phyloP scores from a whole-genome alignment of 2,797 vertebrate species.

The Sciurus vulgaris region DNA sequence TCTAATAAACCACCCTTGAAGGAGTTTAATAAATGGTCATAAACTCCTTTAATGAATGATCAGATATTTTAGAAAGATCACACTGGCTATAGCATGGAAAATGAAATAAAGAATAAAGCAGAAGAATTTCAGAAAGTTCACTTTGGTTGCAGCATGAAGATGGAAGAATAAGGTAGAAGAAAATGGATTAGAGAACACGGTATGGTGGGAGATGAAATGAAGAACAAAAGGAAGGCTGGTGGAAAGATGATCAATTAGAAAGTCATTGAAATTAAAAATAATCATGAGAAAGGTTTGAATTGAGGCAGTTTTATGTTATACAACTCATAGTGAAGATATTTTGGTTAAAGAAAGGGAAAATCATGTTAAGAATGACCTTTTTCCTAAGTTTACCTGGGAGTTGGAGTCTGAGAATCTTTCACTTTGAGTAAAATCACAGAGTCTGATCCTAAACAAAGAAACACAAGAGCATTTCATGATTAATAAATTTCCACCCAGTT shows the following conservation, averaged over 20 bases:
- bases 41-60: slow-evolving; percentile 13
- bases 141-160: not conserved
- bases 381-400: slow-evolving; percentile 90
- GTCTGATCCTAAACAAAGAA: slow-evolving; percentile 90
- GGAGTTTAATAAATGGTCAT: slow-evolving; percentile 13
- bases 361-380: slow-evolving; percentile 50
- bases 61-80: slow-evolving; percentile 27
- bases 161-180: not conserved
- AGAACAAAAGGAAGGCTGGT: slow-evolving; percentile 25
- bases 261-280: slow-evolving; percentile 51
- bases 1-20: slow-evolving; percentile 14
- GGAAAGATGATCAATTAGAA: not conserved
- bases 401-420: slow-evolving; percentile 91
- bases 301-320: slow-evolving; percentile 11
- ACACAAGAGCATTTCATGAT: slow-evolving; percentile 67
- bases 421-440: slow-evolving; percentile 96
- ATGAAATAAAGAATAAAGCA: not conserved
- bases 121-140: slow-evolving; percentile 41
- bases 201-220: not conserved
- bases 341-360: slow-evolving; percentile 28
- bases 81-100: not conserved
- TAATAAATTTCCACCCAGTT: slow-evolving; percentile 59
- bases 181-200: slow-evolving; percentile 1
- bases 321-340: slow-evolving; percentile 45
- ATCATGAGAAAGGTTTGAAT: not conserved